Conservation (phyloP, 1,140 invertebrate genomes). For the Chrysomallon squamiferum region DNA sequence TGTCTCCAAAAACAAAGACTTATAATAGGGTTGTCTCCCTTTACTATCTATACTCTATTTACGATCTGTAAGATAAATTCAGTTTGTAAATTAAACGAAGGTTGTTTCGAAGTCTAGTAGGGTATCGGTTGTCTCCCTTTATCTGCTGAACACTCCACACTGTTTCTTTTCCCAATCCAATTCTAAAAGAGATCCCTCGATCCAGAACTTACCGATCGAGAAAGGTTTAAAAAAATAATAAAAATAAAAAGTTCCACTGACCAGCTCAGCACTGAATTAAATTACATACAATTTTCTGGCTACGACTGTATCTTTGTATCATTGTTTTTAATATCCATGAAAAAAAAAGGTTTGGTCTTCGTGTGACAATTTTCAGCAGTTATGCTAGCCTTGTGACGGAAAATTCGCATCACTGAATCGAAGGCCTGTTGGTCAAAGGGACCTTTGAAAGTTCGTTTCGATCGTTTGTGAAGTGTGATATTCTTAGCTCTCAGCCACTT, state of each 20-base stretch:
- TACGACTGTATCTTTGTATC: too few species aligned
- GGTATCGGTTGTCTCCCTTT: conserved; percentile 4
- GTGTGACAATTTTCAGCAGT: conserved; percentile 34
- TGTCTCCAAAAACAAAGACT: too few species aligned
- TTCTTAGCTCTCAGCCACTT: neutral
- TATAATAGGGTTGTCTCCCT: too few species aligned
- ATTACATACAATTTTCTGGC: too few species aligned
- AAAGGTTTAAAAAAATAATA: too few species aligned
- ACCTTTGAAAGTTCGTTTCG: neutral
- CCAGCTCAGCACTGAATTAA: too few species aligned
- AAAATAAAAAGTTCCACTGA: too few species aligned
- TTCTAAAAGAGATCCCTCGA: conserved; percentile 44
- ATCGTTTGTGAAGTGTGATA: neutral
- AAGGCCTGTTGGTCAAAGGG: conserved; percentile 12
- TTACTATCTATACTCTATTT: too few species aligned
- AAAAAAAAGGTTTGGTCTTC: conserved; percentile 13
- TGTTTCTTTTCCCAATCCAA: conserved; percentile 43
- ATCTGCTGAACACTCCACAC: conserved; percentile 40
- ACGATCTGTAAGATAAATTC: too few species aligned
- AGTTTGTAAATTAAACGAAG: too few species aligned
- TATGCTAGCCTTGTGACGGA: conserved; percentile 31
- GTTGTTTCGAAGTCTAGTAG: too few species aligned
- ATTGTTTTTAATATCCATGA: too few species aligned
- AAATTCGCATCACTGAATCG: conserved; percentile 34
- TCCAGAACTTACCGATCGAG: conserved; percentile 38